phyloP scores from a whole-genome alignment of 1,140 invertebrate species.

The Drosophila cardini region DNA sequence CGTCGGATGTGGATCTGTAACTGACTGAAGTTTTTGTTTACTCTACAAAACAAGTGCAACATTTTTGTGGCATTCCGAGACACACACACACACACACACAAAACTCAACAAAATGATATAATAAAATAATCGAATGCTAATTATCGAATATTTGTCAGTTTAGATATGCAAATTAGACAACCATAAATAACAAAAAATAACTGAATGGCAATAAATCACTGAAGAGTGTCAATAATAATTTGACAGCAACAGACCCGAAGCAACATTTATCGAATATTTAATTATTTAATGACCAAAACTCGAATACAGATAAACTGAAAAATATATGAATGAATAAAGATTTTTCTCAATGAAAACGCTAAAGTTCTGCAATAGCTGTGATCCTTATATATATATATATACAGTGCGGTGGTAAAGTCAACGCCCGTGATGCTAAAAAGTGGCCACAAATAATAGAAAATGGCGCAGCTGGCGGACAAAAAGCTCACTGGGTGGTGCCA shows the following conservation, averaged over 20 bases:
- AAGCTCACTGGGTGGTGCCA: conserved; percentile 8
- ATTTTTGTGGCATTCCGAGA: conserved; percentile 9
- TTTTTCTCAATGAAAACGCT: conserved; percentile 1
- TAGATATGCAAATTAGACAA: conserved; percentile 57
- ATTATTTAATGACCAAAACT: conserved; percentile 9
- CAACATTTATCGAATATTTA: conserved; percentile 5
- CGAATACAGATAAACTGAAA: background rate
- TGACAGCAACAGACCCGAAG: conserved; percentile 22
- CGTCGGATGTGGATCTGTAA: conserved; percentile 17
- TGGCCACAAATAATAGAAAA: conserved; percentile 60
- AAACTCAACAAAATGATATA: conserved; percentile 15
- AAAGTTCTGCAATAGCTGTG: background rate
- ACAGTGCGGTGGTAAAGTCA: conserved; percentile 52
- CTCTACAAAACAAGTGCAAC: background rate
- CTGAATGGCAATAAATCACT: conserved; percentile 23
- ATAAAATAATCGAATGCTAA: conserved; percentile 41
- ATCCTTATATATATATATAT: background rate
- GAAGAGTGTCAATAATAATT: conserved; percentile 36
- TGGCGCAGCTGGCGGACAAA: conserved; percentile 47
- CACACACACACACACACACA: no score
- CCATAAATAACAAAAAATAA: conserved; percentile 48
- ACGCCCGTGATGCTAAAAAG: conserved; percentile 62
- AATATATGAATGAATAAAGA: background rate
- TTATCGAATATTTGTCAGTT: conserved; percentile 57
- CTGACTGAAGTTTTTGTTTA: conserved; percentile 20